These are phyloP conservation scores for Fregata magnificens DNA, from an alignment of 2,113 vertebrate genomes.

Conservation along the genomic window DNA sequence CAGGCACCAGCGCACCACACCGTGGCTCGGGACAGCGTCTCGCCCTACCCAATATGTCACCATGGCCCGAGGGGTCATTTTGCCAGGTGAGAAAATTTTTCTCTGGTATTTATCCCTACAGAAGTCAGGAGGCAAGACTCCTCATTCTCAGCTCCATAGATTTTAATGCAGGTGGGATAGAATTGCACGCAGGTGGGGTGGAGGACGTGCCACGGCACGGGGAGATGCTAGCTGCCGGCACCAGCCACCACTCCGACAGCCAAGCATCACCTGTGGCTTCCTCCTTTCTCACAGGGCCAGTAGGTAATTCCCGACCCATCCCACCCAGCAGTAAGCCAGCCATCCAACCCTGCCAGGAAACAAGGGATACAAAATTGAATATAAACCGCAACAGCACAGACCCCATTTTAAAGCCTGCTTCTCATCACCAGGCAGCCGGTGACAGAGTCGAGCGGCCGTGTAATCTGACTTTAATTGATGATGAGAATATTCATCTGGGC, in stretches of 20 bases:
- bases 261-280: not conserved
- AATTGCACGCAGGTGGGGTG: fast-evolving
- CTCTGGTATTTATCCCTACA: not conserved
- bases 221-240: not conserved
- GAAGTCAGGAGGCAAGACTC: not conserved
- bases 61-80: not conserved
- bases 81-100: not conserved
- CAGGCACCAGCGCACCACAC: not conserved
- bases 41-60: fast-evolving
- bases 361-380: not conserved
- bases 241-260: not conserved
- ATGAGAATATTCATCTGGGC: not conserved
- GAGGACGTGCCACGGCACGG: fast-evolving
- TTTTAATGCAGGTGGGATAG: no score
- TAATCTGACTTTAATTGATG: not conserved
- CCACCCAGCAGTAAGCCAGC: not conserved
- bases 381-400: not conserved
- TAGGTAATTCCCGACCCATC: not conserved
- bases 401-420: not conserved
- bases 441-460: not conserved
- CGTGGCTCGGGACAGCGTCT: fast-evolving
- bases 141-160: fast-evolving
- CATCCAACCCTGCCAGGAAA: not conserved
- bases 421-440: not conserved
- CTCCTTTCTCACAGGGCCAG: not conserved